A percentile compares a stretch with the other conserved stretches of the same genome.
phyloP scores from a whole-genome alignment of 2,797 vertebrate species.

The Microchirus variegatus region DNA sequence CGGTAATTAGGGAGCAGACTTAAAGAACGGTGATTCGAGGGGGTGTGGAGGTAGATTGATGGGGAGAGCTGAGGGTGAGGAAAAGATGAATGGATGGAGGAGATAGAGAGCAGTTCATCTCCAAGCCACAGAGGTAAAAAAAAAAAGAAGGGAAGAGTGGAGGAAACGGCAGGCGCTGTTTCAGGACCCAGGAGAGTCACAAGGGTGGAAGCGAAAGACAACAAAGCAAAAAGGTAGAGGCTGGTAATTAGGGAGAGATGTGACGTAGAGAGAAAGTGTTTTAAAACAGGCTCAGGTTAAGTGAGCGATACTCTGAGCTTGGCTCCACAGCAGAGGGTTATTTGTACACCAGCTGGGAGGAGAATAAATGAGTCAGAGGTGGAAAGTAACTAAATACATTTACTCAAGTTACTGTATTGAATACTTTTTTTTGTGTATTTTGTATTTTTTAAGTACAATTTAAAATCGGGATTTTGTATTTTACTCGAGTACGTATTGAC shows the following conservation, averaged over 20 bases:
- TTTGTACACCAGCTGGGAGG: too few species aligned
- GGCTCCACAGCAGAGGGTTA: background rate
- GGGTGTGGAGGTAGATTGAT: conserved; percentile 55
- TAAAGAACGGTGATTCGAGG: conserved; percentile 56
- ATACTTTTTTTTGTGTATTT: too few species aligned
- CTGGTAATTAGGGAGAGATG: conserved; percentile 60
- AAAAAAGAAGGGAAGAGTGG: conserved; percentile 11
- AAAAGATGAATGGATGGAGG: conserved; percentile 45
- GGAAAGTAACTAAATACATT: too few species aligned
- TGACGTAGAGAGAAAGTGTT: conserved; percentile 46
- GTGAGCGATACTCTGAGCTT: conserved; percentile 29
- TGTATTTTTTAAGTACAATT: too few species aligned
- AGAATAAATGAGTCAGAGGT: too few species aligned
- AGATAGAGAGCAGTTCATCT: conserved; percentile 35
- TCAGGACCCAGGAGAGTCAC: conserved; percentile 36
- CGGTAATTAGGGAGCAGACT: conserved; percentile 65
- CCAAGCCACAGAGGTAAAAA: conserved; percentile 29
- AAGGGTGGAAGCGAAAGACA: conserved; percentile 37
- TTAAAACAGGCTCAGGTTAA: conserved; percentile 38
- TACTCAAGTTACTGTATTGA: too few species aligned
- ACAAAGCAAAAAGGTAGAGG: conserved; percentile 49
- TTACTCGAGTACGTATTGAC: too few species aligned
- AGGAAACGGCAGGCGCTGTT: conserved; percentile 21
- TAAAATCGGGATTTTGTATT: too few species aligned
- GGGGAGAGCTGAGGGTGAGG: conserved; percentile 17